Conservation (phyloP, 2,113 vertebrate species). For the Toxostoma redivivum region DNA sequence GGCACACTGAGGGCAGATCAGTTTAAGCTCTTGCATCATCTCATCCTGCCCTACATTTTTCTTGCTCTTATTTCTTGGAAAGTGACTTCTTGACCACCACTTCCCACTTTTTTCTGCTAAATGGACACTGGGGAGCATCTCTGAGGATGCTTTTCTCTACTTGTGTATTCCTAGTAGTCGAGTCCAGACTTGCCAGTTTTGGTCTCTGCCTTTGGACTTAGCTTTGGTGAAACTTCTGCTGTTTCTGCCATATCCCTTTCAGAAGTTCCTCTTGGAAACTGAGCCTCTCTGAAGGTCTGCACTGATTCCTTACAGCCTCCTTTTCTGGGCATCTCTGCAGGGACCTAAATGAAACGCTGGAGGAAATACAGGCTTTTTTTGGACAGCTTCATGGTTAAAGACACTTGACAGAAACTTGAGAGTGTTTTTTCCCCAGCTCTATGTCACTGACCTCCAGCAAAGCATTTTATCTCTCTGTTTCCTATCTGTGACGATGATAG, state of each 20-base stretch:
- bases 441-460: slow-evolving; percentile 46
- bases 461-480: slow-evolving; percentile 22
- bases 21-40: neutral
- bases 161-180: neutral
- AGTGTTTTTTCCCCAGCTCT: neutral
- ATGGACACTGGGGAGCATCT: neutral
- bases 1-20: neutral
- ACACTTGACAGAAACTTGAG: neutral
- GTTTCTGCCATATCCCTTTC: neutral
- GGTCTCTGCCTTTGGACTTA: neutral
- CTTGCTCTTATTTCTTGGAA: neutral
- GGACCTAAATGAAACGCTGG: neutral
- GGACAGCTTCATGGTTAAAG: neutral
- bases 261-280: neutral
- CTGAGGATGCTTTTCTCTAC: neutral
- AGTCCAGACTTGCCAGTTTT: neutral
- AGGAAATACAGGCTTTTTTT: neutral
- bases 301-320: neutral
- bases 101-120: neutral
- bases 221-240: neutral
- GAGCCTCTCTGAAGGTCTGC: neutral
- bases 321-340: neutral
- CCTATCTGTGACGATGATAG: slow-evolving; percentile 10
- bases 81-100: neutral
- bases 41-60: neutral